Conservation (phyloP, 2,113 vertebrate genomes). For the Tragulus kanchil region DNA sequence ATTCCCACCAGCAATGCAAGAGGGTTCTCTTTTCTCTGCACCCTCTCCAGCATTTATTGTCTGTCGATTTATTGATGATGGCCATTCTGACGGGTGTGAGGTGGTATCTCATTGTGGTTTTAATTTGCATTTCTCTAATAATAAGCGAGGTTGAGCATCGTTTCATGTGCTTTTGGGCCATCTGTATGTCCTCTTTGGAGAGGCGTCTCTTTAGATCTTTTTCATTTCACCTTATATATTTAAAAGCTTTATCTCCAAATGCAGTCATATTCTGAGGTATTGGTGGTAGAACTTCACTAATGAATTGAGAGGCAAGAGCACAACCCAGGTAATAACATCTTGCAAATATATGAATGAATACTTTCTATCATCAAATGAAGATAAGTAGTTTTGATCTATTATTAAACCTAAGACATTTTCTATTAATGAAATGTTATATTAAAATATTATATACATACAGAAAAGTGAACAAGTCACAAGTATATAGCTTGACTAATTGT, state of each 20-base stretch:
- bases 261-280: neutral
- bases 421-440: neutral
- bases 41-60: no score
- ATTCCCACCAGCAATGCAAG: no score
- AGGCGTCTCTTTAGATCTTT: no score
- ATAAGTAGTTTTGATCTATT: neutral
- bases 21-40: no score
- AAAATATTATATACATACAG: neutral
- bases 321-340: neutral
- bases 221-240: no score
- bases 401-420: neutral
- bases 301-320: neutral
- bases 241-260: neutral
- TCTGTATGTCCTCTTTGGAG: no score
- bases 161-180: no score
- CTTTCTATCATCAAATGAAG: neutral
- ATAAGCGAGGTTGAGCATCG: no score
- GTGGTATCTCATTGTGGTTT: no score
- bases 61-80: no score
- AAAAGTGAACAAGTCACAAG: neutral
- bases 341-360: neutral
- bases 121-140: no score
- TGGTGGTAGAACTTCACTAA: neutral
- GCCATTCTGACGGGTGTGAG: no score
- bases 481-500: neutral